These are phyloP conservation scores for Cyprinella venusta DNA, from an alignment of 2,797 vertebrate species.

Conservation along the genomic window DNA sequence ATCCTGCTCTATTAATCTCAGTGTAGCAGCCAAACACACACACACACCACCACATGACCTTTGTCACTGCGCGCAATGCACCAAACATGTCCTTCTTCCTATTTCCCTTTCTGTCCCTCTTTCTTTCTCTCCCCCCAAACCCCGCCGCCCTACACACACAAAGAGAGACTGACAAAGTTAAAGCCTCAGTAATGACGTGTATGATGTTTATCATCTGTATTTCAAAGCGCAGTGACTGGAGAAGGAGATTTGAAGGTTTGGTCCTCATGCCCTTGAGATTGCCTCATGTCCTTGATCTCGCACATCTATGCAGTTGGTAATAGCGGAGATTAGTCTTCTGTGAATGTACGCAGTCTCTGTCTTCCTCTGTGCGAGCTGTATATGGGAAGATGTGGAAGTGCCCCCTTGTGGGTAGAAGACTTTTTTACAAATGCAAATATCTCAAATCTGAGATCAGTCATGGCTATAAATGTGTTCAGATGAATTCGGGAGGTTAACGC, in stretches of 20 bases:
- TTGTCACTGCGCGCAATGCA: not conserved
- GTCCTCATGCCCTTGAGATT: not conserved
- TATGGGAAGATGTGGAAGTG: slow-evolving; percentile 9
- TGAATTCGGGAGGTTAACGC: not conserved
- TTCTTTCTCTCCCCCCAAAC: not conserved
- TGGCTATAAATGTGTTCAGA: not conserved
- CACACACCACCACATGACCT: slow-evolving; percentile 25
- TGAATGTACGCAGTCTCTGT: not conserved
- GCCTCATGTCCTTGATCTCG: not conserved
- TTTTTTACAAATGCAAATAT: not conserved
- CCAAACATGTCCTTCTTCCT: slow-evolving; percentile 19
- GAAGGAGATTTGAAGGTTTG: slow-evolving; percentile 8
- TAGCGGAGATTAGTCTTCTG: not conserved
- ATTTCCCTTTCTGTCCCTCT: not conserved
- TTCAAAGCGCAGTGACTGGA: slow-evolving; percentile 4
- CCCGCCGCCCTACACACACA: too few species aligned
- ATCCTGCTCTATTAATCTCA: slow-evolving; percentile 32
- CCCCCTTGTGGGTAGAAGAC: slow-evolving; percentile 52
- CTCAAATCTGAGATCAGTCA: not conserved
- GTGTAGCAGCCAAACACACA: slow-evolving; percentile 14
- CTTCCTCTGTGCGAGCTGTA: not conserved
- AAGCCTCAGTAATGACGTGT: not conserved
- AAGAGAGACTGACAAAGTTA: too few species aligned
- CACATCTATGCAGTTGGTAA: not conserved
- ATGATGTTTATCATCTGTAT: not conserved